These are phyloP conservation scores for Nylanderia fulva DNA, from an alignment of 1,140 invertebrate genomes.

Conservation along the genomic window DNA sequence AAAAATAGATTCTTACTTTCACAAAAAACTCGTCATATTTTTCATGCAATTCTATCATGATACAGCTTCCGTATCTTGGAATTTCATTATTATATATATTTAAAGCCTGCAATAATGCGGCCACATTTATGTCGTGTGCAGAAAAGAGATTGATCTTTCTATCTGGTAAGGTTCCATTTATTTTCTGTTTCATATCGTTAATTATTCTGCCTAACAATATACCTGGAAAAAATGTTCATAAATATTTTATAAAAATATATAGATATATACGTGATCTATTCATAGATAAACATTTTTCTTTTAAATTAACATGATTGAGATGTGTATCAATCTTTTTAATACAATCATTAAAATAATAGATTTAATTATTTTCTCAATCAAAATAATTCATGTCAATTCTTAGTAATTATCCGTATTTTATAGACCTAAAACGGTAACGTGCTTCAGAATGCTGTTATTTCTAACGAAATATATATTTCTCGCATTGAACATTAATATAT, in stretches of 20 bases:
- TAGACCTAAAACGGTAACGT: not conserved
- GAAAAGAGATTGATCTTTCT: conserved; percentile 39
- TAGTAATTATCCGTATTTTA: not conserved
- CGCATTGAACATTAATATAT: not conserved
- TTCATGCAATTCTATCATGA: conserved; percentile 40
- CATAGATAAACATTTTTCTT: too few relatives aligned
- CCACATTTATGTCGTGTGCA: conserved; percentile 22
- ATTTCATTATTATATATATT: not conserved
- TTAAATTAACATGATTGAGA: too few relatives aligned
- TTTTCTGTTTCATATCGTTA: conserved; percentile 21
- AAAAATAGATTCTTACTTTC: conserved; percentile 11
- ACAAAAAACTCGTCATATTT: not conserved
- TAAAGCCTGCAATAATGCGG: not conserved
- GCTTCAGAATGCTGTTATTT: not conserved
- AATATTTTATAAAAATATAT: not conserved
- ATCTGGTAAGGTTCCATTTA: not conserved
- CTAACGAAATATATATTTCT: not conserved
- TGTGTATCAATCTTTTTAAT: too few relatives aligned
- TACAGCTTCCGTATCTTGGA: not conserved
- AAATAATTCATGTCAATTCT: not conserved
- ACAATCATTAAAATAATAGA: not conserved
- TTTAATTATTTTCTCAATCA: not conserved
- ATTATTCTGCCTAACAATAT: conserved; percentile 27
- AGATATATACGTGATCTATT: not conserved
- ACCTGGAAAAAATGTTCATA: conserved; percentile 6